These are phyloP conservation scores for Megalops cyprinoides DNA, from an alignment of 2,797 vertebrate genomes.

Conservation along the genomic window DNA sequence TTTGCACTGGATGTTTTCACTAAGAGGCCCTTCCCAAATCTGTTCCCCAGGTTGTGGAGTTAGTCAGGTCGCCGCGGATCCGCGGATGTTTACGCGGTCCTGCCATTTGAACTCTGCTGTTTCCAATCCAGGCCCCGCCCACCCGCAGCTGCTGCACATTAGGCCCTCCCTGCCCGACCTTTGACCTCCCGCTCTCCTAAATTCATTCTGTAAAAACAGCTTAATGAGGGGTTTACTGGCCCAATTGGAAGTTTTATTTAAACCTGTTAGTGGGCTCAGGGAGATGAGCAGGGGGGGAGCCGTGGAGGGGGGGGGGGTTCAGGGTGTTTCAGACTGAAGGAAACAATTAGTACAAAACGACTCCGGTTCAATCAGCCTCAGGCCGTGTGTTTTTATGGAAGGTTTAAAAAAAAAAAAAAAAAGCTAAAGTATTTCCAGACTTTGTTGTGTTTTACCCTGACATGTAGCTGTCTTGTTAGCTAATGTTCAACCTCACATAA, in stretches of 20 bases:
- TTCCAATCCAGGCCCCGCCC: constrained; percentile 55
- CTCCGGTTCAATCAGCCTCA: constrained; percentile 69
- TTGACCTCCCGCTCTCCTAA: constrained; percentile 77
- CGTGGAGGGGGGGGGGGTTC: constrained; percentile 45
- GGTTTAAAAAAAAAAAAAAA: constrained; percentile 55
- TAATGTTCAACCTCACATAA: constrained; percentile 7
- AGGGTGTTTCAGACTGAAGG: constrained; percentile 75
- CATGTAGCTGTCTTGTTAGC: constrained; percentile 52
- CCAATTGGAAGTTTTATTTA: constrained; percentile 89
- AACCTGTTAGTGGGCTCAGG: constrained; percentile 78
- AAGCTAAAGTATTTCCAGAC: constrained; percentile 76
- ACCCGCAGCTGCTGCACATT: constrained; percentile 80
- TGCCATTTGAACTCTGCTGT: constrained; percentile 57
- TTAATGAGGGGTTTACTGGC: constrained; percentile 91
- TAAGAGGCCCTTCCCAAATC: constrained; percentile 64
- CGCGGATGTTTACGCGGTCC: constrained; percentile 65
- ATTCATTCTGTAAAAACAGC: constrained; percentile 89
- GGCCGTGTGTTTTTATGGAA: constrained; percentile 57
- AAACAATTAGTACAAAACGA: constrained; percentile 82
- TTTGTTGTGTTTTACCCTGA: constrained; percentile 61
- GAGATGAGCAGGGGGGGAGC: constrained; percentile 41
- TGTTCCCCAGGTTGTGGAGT: constrained; percentile 79
- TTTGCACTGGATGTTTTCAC: constrained; percentile 58
- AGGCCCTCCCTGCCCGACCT: constrained; percentile 79
- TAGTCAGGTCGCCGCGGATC: constrained; percentile 66